A percentile compares a stretch with the other conserved stretches of the same genome.
Evolutionary conservation across 92 coral and sea anemone genomes (phyloP).

Genomic region (Isaurus tuberculatus): DNA sequence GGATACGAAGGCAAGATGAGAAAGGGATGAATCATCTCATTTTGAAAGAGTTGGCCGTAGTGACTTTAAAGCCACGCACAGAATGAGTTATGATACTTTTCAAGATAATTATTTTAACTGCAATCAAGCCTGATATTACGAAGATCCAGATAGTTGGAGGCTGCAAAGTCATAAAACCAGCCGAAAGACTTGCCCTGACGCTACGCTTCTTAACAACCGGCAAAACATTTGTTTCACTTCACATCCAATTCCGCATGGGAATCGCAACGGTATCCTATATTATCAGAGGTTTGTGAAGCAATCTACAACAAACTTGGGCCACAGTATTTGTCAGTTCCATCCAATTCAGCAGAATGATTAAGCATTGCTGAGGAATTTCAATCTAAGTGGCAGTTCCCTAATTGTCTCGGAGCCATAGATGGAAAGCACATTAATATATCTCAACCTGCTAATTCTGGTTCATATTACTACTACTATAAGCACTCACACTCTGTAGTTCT

Average conservation of each 20-base stretch:
- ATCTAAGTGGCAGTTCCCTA: constrained; percentile 28
- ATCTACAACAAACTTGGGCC: constrained; percentile 9
- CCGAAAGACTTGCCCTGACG: constrained; percentile 45
- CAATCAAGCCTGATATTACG: constrained; percentile 24
- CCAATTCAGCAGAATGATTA: not conserved
- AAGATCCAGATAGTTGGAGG: constrained; percentile 46
- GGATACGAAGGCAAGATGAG: constrained; percentile 33
- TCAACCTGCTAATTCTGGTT: constrained; percentile 32
- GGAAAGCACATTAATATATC: constrained; percentile 16
- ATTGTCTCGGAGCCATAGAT: not conserved
- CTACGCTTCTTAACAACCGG: constrained; percentile 57
- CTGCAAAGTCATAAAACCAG: constrained; percentile 39
- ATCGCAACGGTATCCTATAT: constrained; percentile 46
- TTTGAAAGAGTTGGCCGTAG: constrained; percentile 26
- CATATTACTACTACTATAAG: constrained; percentile 39
- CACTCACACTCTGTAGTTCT: constrained; percentile 28
- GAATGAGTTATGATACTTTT: constrained; percentile 43
- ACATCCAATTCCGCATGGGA: constrained; percentile 46
- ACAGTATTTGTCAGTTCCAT: constrained; percentile 3
- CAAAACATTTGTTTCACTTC: constrained; percentile 43
- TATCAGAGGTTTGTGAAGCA: constrained; percentile 42
- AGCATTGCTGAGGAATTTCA: constrained; percentile 33
- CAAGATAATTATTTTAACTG: constrained; percentile 10
- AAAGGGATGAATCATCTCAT: constrained; percentile 16
- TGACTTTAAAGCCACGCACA: constrained; percentile 44